These are phyloP conservation scores for Lasiurus borealis DNA, from an alignment of 2,113 vertebrate species.

Conservation along the genomic window DNA sequence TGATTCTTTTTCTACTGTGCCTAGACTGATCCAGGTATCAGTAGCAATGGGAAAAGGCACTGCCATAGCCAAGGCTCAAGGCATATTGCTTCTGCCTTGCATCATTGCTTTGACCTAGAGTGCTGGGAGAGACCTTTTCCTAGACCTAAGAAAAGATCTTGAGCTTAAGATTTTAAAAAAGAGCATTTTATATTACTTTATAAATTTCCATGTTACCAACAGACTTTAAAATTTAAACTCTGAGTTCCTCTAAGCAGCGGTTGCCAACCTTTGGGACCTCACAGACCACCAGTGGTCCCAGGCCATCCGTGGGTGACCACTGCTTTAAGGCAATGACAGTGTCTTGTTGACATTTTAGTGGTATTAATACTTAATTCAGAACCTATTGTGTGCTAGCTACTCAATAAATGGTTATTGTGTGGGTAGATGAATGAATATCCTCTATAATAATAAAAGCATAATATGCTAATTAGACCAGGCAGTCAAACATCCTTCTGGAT, in stretches of 20 bases:
- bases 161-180: constrained; percentile 30
- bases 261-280: too few relatives aligned
- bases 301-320: too few relatives aligned
- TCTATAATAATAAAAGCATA: too few relatives aligned
- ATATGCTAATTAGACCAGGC: too few relatives aligned
- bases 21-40: background rate
- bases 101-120: background rate
- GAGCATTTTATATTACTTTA: background rate
- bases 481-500: too few relatives aligned
- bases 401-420: background rate
- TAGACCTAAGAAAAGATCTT: background rate
- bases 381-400: background rate
- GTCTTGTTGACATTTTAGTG: constrained; percentile 20
- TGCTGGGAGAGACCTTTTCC: background rate
- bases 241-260: background rate
- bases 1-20: background rate
- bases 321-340: background rate
- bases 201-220: background rate
- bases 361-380: background rate
- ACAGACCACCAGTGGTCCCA: too few relatives aligned
- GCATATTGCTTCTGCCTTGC: background rate
- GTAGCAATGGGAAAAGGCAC: background rate
- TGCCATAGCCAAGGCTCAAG: background rate
- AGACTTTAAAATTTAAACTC: background rate
- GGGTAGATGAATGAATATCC: constrained; percentile 24